Conservation (phyloP, 2,113 vertebrate genomes). For the Oncorhynchus mykiss region DNA sequence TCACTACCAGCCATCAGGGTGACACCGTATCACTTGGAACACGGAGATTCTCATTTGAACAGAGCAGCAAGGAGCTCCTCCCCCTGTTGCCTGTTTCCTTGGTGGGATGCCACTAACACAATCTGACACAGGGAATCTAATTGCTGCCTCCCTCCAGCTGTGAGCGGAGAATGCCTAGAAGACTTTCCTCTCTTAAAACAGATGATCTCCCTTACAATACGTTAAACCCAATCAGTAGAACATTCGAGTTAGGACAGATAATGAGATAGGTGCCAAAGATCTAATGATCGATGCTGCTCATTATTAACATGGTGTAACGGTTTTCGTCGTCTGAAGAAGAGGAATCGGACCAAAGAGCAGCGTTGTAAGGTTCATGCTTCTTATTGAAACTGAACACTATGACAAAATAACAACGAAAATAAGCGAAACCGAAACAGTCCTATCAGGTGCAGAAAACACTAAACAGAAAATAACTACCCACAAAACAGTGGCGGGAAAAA, state of each 20-base stretch:
- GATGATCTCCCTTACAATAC: conserved; percentile 8
- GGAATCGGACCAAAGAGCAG: too few species aligned
- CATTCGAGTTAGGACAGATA: conserved; percentile 29
- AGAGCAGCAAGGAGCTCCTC: not conserved
- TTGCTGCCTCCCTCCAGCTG: conserved; percentile 58
- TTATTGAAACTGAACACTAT: too few species aligned
- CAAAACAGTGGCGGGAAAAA: too few species aligned
- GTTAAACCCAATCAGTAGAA: conserved; percentile 23
- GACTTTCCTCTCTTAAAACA: conserved; percentile 35
- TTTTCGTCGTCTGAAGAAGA: too few species aligned
- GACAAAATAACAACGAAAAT: too few species aligned
- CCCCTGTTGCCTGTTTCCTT: conserved; percentile 19
- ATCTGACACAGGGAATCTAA: conserved; percentile 42
- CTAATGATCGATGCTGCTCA: not conserved
- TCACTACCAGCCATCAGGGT: not conserved
- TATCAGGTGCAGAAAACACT: too few species aligned
- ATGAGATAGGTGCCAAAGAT: conserved; percentile 26
- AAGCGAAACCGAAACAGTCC: too few species aligned
- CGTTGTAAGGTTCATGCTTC: too few species aligned
- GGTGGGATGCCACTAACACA: not conserved
- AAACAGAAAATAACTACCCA: too few species aligned
- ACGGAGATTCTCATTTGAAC: not conserved
- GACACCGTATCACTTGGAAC: not conserved
- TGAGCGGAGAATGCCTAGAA: conserved; percentile 47
- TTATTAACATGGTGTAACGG: not conserved